Evolutionary conservation across 2,888 invertebrate species (phyloP), one percentile per base, ranked within the genome.

Genomic region (Eupithecia subfuscata): DNA sequence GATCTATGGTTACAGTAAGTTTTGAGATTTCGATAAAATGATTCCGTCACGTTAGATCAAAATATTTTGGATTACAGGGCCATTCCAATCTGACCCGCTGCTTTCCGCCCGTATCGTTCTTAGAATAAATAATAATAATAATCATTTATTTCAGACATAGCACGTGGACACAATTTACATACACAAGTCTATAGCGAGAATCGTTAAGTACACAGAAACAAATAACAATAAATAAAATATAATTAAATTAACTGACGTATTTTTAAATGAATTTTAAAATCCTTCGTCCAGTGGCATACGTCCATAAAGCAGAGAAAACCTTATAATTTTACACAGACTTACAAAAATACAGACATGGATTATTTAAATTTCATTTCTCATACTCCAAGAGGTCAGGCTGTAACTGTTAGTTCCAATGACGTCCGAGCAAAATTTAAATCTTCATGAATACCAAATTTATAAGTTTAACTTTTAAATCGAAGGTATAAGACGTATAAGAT

Each of bases 361-460:
- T 12, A 22, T 7, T 52, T 56, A 56, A 3, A 25, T 60, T 18
- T 18, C 30, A 30, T 64, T 64, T 64, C 64, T 18, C 34, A 64
- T 22, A 16, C 25, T 16, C 16, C 16, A 6, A 63, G 34, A 64
- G 64, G 64, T 64, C 34, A 64, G 64, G 18, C 12, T 86, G 87
- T 87, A 88, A 87, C 87, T 84, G 88, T 85, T 88, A 75, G 75
- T 77, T 83, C 74, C 80, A 78, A 82, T 90, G 88, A 89, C 89
- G 88, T 88, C 85, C 82, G 82, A 77, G 73, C 75, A 75, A 80
- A 78, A 89, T 89, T 88, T 89, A 84, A 89, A 88, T 89, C 56
- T 80, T 82, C 81, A 84, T 85, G 83, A 85, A 88, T 88, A 83
- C 75, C 82, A 86, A 79, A 81, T 80, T 71, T 74, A 74, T 60